Evolutionary conservation across 2,113 vertebrate genomes (phyloP).

Genomic region (Malurus cyaneus): DNA sequence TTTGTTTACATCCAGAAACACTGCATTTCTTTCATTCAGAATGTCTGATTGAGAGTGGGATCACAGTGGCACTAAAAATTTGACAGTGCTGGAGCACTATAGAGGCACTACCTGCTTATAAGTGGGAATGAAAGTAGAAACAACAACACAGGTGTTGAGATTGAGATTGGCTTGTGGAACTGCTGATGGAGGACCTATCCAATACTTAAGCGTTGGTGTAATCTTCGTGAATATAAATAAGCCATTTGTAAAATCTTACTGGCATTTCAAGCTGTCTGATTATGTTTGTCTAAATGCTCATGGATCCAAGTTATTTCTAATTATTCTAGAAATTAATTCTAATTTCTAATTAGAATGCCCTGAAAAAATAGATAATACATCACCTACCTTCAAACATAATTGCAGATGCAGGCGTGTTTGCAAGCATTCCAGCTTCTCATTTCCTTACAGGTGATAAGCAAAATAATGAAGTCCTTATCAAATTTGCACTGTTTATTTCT

Average conservation of each 20-base stretch:
- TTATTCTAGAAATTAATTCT: no score
- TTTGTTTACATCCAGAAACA: neutral
- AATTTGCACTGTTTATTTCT: neutral
- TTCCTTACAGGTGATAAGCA: neutral
- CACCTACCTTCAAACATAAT: neutral
- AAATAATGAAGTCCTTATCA: constrained; percentile 7
- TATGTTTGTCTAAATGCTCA: neutral
- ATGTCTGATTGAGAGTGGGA: neutral
- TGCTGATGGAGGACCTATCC: neutral
- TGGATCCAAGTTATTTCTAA: neutral
- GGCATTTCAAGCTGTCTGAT: neutral
- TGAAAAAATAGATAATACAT: neutral
- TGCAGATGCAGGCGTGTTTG: neutral
- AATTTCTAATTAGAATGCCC: constrained; percentile 14
- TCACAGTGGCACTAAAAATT: neutral
- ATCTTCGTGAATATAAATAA: neutral
- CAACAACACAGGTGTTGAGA: neutral
- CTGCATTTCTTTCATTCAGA: neutral
- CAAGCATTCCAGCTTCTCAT: neutral
- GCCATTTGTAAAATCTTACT: neutral
- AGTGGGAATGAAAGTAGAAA: neutral
- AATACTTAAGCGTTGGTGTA: neutral
- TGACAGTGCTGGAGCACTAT: neutral
- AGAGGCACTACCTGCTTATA: neutral
- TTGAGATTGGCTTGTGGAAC: neutral